Evolutionary conservation across 2,797 vertebrate genomes (phyloP).

Genomic region (Melanotaenia trifasciata): DNA sequence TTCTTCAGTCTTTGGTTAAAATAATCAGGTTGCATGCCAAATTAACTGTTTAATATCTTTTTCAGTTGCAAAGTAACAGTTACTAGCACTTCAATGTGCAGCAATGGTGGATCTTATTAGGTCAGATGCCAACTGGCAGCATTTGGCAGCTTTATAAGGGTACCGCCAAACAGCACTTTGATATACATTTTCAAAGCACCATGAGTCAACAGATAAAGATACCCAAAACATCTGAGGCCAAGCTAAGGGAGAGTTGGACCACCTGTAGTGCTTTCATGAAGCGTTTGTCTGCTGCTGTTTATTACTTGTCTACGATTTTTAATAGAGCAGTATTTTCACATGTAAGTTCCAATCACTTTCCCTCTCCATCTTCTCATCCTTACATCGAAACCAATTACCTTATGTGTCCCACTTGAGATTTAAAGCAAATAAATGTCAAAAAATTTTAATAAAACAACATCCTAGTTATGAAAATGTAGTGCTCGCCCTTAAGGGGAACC

Average conservation of each 20-base stretch:
- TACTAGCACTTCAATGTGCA: slow-evolving; percentile 12
- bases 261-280: slow-evolving; percentile 48
- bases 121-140: slow-evolving; percentile 42
- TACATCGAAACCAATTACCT: slow-evolving; percentile 67
- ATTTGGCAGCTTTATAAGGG: slow-evolving; percentile 37
- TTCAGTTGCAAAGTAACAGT: slow-evolving; percentile 22
- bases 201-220: slow-evolving; percentile 34
- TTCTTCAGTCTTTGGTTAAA: not conserved
- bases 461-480: slow-evolving; percentile 46
- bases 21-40: not conserved
- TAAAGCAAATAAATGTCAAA: slow-evolving; percentile 66
- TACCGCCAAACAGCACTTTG: slow-evolving; percentile 44
- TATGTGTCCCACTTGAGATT: slow-evolving; percentile 48
- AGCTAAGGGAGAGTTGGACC: slow-evolving; percentile 19
- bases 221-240: slow-evolving; percentile 41
- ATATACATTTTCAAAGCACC: slow-evolving; percentile 43
- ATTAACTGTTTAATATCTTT: slow-evolving; percentile 14
- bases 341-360: slow-evolving; percentile 53
- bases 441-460: slow-evolving; percentile 61
- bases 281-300: slow-evolving; percentile 30
- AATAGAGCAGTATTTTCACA: slow-evolving; percentile 45
- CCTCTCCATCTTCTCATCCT: slow-evolving; percentile 32
- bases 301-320: slow-evolving; percentile 43
- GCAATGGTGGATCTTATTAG: slow-evolving; percentile 31
- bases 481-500: slow-evolving; percentile 46